A percentile compares a stretch with the other conserved stretches of the same genome.
phyloP scores from a whole-genome alignment of 2,888 invertebrate species.

The Oscheius onirici region DNA sequence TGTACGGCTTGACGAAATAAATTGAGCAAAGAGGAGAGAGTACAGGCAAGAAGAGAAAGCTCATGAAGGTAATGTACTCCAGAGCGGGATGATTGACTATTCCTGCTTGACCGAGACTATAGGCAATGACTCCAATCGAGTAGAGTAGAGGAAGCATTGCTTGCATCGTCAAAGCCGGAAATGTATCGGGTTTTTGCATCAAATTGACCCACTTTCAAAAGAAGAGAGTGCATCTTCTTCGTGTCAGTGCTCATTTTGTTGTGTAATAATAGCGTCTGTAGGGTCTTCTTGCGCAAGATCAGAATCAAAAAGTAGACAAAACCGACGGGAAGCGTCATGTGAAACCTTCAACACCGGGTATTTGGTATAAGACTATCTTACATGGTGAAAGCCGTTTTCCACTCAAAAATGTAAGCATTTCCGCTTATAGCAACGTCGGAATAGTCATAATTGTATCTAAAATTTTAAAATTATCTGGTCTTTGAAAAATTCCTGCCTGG shows the following conservation, averaged over 20 bases:
- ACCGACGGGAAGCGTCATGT: constrained; percentile 47
- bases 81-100: constrained; percentile 42
- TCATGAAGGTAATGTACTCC: constrained; percentile 44
- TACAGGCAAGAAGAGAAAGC: constrained; percentile 20
- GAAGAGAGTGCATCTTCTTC: constrained; percentile 40
- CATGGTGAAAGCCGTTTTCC: constrained; percentile 39
- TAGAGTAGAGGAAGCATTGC: constrained; percentile 38
- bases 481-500: background rate
- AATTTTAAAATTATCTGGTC: no score
- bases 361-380: background rate
- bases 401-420: constrained; percentile 20
- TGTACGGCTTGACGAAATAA: constrained; percentile 23
- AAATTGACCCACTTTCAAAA: constrained; percentile 36
- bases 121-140: constrained; percentile 37
- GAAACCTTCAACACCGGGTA: constrained; percentile 27
- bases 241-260: constrained; percentile 41
- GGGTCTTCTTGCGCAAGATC: constrained; percentile 38
- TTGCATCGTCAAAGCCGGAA: constrained; percentile 23
- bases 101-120: constrained; percentile 41
- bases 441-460: constrained; percentile 35
- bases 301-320: constrained; percentile 42
- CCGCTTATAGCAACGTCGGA: constrained; percentile 36
- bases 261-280: constrained; percentile 28
- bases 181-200: background rate
- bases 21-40: constrained; percentile 18